Evolutionary conservation across 2,797 vertebrate genomes (phyloP), one percentile per base, ranked within the genome.

Genomic region (Megaceryle alcyon): DNA sequence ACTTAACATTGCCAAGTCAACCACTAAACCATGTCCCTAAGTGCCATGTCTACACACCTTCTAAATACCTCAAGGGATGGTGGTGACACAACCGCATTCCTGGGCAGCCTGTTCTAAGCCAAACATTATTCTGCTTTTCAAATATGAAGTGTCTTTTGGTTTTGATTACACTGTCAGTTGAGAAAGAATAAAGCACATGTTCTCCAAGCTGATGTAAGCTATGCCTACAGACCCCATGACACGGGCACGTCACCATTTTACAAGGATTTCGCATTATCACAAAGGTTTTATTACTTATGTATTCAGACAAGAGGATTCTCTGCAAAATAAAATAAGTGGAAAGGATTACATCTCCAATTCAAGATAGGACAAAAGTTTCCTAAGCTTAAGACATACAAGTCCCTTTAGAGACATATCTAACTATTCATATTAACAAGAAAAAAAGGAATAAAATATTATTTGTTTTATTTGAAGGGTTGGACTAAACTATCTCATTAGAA

Each of bases 41-140:
- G 10, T 0, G 0, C 5, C 25, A 20, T 3, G 4, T 33, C 18
- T n/a, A 14, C 25, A 39, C 0, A 0, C 11, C n/a, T 61, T 76
- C 9, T 33, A 75, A 49, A 75, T 25, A 60, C 28, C 11, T 46
- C 9, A 22, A 71, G 20, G 19, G 13, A 20, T 16, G 14, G 25
- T 46, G 14, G 21, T 46, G n/a, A 51, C 22, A 59, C n/a, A 11
- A 41, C 3, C 53, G 35, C 37, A 66, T 84, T 29, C 22, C 18
- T n/a, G 8, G 11, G n/a, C 7, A 76, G 9, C 21, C 33, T 56
- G 21, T n/a, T 76, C 14, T 51, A 68, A 83, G 20, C 6, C 57
- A 84, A 77, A 44, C 10, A 57, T 4, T 41, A 9, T 26, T 54
- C 48, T 59, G 31, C 5, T 81, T 77, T 72, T 70, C 57, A 83